Percentiles rank a stretch among this genome's conserved stretches.
Conservation (phyloP, 2,797 vertebrate species). For the Hydrophis major region DNA sequence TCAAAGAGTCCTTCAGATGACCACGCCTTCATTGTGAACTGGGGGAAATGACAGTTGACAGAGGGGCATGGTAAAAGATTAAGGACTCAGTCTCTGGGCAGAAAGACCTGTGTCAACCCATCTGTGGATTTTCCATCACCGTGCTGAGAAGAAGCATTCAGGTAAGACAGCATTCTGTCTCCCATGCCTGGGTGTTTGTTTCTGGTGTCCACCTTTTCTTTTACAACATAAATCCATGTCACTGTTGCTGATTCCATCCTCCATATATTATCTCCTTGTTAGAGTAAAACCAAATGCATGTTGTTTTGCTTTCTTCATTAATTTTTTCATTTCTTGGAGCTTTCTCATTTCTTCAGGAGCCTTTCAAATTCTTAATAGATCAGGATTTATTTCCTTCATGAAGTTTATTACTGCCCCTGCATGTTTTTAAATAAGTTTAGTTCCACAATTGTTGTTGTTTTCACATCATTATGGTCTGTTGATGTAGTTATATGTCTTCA, state of each 20-base stretch:
- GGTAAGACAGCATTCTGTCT: not conserved
- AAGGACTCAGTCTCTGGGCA: no score
- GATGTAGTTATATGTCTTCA: slow-evolving; percentile 55
- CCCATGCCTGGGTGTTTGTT: not conserved
- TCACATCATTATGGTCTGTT: slow-evolving; percentile 47
- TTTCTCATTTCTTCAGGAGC: slow-evolving; percentile 16
- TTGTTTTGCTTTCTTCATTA: not conserved
- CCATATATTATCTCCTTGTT: not conserved
- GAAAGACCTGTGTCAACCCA: no score
- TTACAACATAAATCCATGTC: not conserved
- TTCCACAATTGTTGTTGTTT: slow-evolving; percentile 23
- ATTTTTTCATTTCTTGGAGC: not conserved
- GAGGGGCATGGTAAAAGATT: no score
- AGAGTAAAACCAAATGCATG: not conserved
- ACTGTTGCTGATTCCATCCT: not conserved
- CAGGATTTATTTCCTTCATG: slow-evolving; percentile 15
- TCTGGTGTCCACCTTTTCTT: not conserved
- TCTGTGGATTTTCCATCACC: no score
- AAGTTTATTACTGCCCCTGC: slow-evolving; percentile 13
- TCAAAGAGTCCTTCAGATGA: no score
- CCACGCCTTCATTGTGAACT: no score
- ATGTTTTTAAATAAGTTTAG: slow-evolving; percentile 16
- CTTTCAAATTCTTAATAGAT: slow-evolving; percentile 23
- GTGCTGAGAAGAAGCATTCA: no score
- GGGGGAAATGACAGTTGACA: no score